These are phyloP conservation scores for Seira sanloemensis DNA, from an alignment of 2,888 invertebrate genomes.

Conservation along the genomic window DNA sequence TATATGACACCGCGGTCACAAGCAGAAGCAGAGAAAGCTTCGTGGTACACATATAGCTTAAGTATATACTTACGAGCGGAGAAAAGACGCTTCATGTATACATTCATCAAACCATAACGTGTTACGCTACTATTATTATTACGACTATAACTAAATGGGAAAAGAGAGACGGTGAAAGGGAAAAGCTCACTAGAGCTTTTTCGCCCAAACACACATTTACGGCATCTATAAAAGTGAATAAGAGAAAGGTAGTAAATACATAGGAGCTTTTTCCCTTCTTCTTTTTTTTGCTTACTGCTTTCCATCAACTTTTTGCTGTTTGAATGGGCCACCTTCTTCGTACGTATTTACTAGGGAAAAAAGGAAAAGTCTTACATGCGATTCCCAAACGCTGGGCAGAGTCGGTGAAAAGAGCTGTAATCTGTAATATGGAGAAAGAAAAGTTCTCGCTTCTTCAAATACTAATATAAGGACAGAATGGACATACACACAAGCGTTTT, in stretches of 20 bases:
- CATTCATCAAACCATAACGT: not conserved
- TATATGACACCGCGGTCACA: too few species aligned
- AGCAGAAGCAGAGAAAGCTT: too few species aligned
- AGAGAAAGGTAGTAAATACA: too few species aligned
- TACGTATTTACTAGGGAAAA: too few species aligned
- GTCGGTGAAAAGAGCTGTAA: not conserved
- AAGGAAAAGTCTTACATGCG: too few species aligned
- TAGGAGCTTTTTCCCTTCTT: constrained; percentile 28
- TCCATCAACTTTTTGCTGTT: constrained; percentile 30
- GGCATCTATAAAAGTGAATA: not conserved
- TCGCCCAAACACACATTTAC: constrained; percentile 1
- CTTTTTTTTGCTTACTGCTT: too few species aligned
- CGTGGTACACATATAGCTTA: too few species aligned
- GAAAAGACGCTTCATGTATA: not conserved
- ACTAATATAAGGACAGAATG: not conserved
- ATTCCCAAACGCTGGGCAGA: not conserved
- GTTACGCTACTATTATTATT: not conserved
- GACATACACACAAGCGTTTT: not conserved
- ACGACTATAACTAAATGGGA: too few species aligned
- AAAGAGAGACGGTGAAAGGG: not conserved
- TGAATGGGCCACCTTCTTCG: constrained; percentile 36
- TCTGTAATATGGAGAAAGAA: not conserved
- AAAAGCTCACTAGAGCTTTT: constrained; percentile 3
- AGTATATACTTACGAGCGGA: too few species aligned
- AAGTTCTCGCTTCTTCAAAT: not conserved